These are phyloP conservation scores for Urocynchramus pylzowi DNA, from an alignment of 2,113 vertebrate species.

Conservation along the genomic window DNA sequence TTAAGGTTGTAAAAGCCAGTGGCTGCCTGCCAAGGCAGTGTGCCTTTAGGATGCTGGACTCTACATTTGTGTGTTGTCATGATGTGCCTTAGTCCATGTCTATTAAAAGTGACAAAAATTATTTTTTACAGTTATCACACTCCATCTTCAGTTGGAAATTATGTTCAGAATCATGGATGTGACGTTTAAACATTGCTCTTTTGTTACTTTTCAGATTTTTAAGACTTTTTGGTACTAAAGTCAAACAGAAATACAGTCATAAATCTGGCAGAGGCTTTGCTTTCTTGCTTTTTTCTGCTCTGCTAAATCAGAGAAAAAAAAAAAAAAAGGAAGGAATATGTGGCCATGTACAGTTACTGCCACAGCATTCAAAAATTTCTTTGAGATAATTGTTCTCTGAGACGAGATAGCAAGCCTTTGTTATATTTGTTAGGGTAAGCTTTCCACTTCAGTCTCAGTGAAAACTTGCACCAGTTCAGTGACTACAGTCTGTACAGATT, in stretches of 20 bases:
- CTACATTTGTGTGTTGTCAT: neutral
- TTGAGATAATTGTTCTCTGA: neutral
- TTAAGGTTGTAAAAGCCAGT: neutral
- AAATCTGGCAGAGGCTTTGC: neutral
- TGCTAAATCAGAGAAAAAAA: neutral
- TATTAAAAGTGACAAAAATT: neutral
- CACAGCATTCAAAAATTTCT: neutral
- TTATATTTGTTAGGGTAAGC: neutral
- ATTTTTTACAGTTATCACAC: neutral
- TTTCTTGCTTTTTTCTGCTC: neutral
- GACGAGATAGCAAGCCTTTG: neutral
- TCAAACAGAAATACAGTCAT: neutral
- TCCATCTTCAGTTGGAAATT: neutral
- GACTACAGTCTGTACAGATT: neutral
- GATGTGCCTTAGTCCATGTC: neutral
- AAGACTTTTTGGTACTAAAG: neutral
- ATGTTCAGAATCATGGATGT: neutral
- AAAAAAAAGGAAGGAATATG: neutral
- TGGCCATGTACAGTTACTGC: neutral
- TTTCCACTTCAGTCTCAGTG: neutral
- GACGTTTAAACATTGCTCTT: neutral
- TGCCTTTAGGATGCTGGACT: neutral
- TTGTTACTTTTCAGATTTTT: neutral
- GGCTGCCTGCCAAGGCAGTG: neutral
- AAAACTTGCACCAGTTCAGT: neutral